Conservation (phyloP, 2,113 vertebrate genomes). For the Rostratula benghalensis region DNA sequence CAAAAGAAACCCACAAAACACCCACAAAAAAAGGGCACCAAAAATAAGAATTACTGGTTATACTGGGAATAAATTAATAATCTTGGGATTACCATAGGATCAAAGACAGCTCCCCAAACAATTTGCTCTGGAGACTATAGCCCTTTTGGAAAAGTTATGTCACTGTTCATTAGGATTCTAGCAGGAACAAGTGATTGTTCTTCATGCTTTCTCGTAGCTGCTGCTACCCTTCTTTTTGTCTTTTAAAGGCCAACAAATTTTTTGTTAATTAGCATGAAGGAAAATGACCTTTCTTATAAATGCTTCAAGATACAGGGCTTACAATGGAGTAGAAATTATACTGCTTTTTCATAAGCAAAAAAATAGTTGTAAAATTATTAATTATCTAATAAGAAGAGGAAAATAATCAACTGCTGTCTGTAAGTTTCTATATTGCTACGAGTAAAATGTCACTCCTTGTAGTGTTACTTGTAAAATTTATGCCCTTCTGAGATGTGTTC, state of each 20-base stretch:
- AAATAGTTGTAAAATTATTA: not conserved
- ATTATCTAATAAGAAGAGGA: not conserved
- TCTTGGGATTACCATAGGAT: not conserved
- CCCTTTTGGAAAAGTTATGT: not conserved
- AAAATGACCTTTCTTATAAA: not conserved
- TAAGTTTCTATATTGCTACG: not conserved
- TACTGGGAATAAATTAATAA: not conserved
- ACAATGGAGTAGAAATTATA: not conserved
- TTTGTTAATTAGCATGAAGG: not conserved
- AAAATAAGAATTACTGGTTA: not conserved
- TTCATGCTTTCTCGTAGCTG: not conserved
- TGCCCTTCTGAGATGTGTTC: not conserved
- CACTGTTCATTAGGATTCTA: not conserved
- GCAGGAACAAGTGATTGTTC: not conserved
- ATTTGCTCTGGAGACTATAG: not conserved
- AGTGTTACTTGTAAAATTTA: not conserved
- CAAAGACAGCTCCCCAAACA: not conserved
- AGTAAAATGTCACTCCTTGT: not conserved
- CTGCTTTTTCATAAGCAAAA: not conserved
- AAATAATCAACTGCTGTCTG: not conserved
- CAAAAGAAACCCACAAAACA: not conserved
- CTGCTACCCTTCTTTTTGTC: not conserved
- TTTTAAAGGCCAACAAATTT: not conserved
- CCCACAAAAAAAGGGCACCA: not conserved
- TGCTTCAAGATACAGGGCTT: not conserved